Evolutionary conservation across 2,113 vertebrate genomes (phyloP), one percentile per base, ranked within the genome.

Genomic region (Nyctibius bracteatus): DNA sequence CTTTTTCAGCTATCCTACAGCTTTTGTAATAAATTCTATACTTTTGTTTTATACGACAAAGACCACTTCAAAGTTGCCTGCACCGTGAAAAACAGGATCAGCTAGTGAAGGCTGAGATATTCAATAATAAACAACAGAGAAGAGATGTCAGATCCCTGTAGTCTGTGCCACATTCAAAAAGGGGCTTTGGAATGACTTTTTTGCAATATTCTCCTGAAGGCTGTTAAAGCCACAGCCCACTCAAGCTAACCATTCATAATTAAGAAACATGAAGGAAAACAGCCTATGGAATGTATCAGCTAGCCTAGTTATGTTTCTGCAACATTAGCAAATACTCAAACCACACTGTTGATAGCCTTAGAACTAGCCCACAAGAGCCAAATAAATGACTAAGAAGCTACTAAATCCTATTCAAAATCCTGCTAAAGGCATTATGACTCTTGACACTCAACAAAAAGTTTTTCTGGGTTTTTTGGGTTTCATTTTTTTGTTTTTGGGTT

Each of bases 101-200:
- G 65, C 63, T 81, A 79, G 63, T 2, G 7, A 90, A 85, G 59
- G 77, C 43, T 78, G 70, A 84, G 43, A 68, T 78, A 78, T 33
- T 93, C 43, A 88, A 35, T 41, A 88, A 75, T 41, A 93, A 97
- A 92, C 30, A 94, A 28, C 57, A 92, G 59, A 96, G 92, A 93
- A 88, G 75, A 94, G 67, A 93, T 78, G 85, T 80, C 82, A 74
- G 35, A 88, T 81, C 75, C 67, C 59, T 81, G 63, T 22, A 88
- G 75, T 52, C 51, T 44, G 31, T n/a, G 44, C 44, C 31, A 57
- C 54, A 82, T 63, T 93, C 43, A 62, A 65, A 86, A 17, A 44
- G 28, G 24, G 28, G 31, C n/a, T 81, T 86, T 70, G 35, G 43
- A 90, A 62, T 24, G 18, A 81, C 75, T 94, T 63, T 75, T 92